Conservation (phyloP, 2,888 invertebrate species). For the Eretmocerus hayati region DNA sequence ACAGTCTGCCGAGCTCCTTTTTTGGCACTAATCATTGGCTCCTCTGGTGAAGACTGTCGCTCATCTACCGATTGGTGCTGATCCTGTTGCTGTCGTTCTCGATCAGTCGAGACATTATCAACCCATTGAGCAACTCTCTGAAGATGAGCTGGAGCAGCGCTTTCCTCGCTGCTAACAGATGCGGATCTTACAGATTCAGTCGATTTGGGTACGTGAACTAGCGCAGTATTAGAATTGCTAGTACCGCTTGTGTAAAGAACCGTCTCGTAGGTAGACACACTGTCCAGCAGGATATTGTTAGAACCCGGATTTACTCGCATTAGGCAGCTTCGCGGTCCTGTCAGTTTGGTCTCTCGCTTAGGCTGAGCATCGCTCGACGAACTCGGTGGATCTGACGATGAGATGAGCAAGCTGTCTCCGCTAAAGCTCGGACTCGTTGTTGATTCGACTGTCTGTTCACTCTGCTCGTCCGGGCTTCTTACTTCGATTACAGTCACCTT, state of each 20-base stretch:
- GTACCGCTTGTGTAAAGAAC: constrained; percentile 58
- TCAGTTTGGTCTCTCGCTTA: constrained; percentile 13
- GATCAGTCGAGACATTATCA: constrained; percentile 37
- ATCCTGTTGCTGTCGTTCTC: not conserved
- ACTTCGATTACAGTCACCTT: constrained; percentile 39
- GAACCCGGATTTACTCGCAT: constrained; percentile 70
- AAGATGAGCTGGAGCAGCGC: constrained; percentile 45
- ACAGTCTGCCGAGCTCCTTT: constrained; percentile 6
- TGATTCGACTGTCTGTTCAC: constrained; percentile 29
- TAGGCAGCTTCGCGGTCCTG: constrained; percentile 69
- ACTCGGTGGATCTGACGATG: constrained; percentile 43
- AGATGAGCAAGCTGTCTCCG: constrained; percentile 41
- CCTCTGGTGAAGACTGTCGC: not conserved
- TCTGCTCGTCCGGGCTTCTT: constrained; percentile 33
- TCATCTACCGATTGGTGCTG: not conserved
- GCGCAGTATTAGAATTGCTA: constrained; percentile 34
- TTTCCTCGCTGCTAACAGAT: constrained; percentile 34
- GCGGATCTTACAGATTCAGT: constrained; percentile 34
- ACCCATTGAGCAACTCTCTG: constrained; percentile 74
- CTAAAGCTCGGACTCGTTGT: constrained; percentile 42
- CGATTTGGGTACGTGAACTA: constrained; percentile 39
- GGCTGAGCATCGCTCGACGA: constrained; percentile 37
- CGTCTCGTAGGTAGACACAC: constrained; percentile 67
- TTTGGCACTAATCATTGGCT: not conserved
- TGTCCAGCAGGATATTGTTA: constrained; percentile 73